These are phyloP conservation scores for Mormyrus proboscirostris DNA, from an alignment of 2,797 vertebrate genomes.

Conservation along the genomic window DNA sequence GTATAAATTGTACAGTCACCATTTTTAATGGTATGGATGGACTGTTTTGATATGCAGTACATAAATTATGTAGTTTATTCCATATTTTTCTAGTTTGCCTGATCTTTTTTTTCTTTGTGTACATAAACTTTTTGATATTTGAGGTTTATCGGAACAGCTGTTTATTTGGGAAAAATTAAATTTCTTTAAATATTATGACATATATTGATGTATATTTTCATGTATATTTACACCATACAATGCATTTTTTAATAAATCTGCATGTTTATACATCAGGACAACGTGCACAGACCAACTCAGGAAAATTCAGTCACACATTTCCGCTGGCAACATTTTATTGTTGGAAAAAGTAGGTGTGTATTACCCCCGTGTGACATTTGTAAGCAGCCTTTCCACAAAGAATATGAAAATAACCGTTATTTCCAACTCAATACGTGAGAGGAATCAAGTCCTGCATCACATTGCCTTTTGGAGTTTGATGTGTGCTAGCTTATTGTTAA, in stretches of 20 bases:
- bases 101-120: not conserved
- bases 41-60: not conserved
- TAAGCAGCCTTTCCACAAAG: not conserved
- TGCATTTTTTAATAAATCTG: not conserved
- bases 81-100: not conserved
- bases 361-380: not conserved
- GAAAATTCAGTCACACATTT: not conserved
- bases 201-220: not conserved
- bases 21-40: not conserved
- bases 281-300: not conserved
- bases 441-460: not conserved
- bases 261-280: not conserved
- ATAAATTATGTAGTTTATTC: not conserved
- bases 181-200: not conserved
- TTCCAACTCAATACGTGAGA: not conserved
- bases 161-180: not conserved
- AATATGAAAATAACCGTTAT: not conserved
- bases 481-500: not conserved
- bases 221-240: not conserved
- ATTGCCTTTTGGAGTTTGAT: not conserved
- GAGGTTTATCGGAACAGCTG: not conserved
- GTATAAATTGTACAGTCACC: not conserved
- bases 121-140: not conserved
- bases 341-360: not conserved
- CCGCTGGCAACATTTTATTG: conserved; percentile 14